These are phyloP conservation scores for Corbicula japonica DNA, from an alignment of 2,888 invertebrate species.

Conservation along the genomic window DNA sequence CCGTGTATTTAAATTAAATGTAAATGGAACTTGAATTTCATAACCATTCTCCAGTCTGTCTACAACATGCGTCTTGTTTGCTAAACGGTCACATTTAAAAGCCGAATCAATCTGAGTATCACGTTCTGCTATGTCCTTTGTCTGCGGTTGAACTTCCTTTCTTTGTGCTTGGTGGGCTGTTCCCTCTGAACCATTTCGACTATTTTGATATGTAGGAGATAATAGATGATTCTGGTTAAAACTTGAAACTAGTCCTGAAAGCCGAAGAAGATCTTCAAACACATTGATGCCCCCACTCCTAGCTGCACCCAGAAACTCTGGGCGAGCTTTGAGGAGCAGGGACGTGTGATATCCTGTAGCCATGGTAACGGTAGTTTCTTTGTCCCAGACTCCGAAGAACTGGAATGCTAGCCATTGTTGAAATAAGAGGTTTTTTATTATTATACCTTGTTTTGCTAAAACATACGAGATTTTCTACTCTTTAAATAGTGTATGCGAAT, in stretches of 20 bases:
- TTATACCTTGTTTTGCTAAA: too few relatives aligned
- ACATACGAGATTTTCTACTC: too few relatives aligned
- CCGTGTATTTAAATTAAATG: slow-evolving; percentile 31
- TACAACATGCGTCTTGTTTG: too few relatives aligned
- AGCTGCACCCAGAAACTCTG: slow-evolving; percentile 54
- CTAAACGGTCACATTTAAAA: too few relatives aligned
- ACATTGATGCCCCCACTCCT: slow-evolving; percentile 37
- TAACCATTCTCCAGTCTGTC: slow-evolving; percentile 1
- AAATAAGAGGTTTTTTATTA: too few relatives aligned
- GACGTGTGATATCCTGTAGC: slow-evolving; percentile 27
- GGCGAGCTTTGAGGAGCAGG: slow-evolving; percentile 52
- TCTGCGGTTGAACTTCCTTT: too few relatives aligned
- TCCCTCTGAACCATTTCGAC: too few relatives aligned
- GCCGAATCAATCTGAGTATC: too few relatives aligned
- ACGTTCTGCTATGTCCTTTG: too few relatives aligned
- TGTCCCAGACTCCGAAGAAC: slow-evolving; percentile 47
- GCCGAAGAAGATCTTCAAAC: slow-evolving; percentile 39
- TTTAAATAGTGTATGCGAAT: too few relatives aligned
- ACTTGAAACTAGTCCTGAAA: slow-evolving; percentile 13
- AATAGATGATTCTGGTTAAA: neutral
- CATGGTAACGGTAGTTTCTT: slow-evolving; percentile 58
- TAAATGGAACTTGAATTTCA: slow-evolving; percentile 1
- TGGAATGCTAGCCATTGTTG: slow-evolving; percentile 33
- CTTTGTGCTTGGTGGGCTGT: too few relatives aligned
- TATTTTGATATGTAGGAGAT: neutral